Evolutionary conservation across 2,113 vertebrate genomes (phyloP).

Genomic region (Phasianus colchicus): DNA sequence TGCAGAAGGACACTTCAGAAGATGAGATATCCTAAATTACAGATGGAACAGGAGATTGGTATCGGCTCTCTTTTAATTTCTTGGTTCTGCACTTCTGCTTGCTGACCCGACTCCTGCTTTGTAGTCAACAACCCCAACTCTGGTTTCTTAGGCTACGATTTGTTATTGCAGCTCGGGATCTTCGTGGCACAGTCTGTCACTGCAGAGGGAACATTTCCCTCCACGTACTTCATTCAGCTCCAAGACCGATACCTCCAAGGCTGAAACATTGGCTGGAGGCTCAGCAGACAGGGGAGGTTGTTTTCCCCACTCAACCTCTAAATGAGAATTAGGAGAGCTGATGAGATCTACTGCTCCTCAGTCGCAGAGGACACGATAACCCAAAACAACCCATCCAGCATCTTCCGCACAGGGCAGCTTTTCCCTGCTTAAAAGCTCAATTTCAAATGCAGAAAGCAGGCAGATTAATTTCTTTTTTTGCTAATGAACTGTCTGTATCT

Average conservation of each 20-base stretch:
- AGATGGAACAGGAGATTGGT: background rate
- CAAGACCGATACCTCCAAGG: background rate
- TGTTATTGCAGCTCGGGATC: background rate
- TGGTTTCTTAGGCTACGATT: background rate
- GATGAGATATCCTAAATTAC: background rate
- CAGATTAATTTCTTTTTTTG: background rate
- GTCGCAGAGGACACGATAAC: constrained; percentile 35
- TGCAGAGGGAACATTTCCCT: background rate
- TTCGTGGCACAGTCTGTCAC: background rate
- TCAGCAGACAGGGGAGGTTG: background rate
- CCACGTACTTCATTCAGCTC: background rate
- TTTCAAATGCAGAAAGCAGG: constrained; percentile 5
- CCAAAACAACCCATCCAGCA: constrained; percentile 21
- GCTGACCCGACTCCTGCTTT: background rate
- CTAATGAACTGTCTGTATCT: background rate
- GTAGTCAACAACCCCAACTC: background rate
- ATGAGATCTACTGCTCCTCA: background rate
- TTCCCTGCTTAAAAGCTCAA: background rate
- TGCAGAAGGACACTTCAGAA: background rate
- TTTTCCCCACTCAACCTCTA: background rate
- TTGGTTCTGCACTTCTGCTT: background rate
- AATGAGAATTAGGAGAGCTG: background rate
- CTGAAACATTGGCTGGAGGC: background rate
- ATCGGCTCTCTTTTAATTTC: background rate
- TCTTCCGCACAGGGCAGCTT: background rate